phyloP scores from a whole-genome alignment of 2,797 vertebrate genomes.

The Chiroxiphia lanceolata region DNA sequence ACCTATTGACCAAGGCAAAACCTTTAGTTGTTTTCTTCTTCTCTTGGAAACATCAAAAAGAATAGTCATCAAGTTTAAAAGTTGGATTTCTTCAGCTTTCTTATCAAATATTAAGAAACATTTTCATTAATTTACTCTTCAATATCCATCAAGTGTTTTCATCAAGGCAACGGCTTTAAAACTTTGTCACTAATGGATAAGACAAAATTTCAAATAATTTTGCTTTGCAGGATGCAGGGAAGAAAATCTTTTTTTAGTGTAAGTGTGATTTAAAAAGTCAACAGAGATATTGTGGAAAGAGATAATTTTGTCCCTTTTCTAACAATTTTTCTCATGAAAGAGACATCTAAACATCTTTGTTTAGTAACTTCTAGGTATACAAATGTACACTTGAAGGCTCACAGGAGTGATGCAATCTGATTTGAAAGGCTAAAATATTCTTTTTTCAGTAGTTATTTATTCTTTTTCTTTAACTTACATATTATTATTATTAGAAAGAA shows the following conservation, averaged over 20 bases:
- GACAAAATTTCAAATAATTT: not conserved
- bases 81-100: not conserved
- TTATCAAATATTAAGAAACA: not conserved
- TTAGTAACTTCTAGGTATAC: not conserved
- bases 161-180: not conserved
- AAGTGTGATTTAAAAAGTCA: not conserved
- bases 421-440: not conserved
- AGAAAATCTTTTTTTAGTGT: not conserved
- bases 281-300: not conserved
- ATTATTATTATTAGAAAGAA: not conserved
- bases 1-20: not conserved
- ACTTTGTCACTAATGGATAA: not conserved
- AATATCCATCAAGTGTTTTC: not conserved
- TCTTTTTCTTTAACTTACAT: not conserved
- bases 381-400: not conserved
- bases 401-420: not conserved
- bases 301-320: not conserved
- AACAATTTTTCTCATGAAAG: not conserved
- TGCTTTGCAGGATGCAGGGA: not conserved
- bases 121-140: not conserved
- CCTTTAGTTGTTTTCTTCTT: not conserved
- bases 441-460: not conserved
- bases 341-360: not conserved
- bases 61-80: not conserved
- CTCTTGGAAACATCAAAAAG: not conserved